Evolutionary conservation across 2,113 vertebrate genomes (phyloP).

Genomic region (Peucedramus taeniatus): DNA sequence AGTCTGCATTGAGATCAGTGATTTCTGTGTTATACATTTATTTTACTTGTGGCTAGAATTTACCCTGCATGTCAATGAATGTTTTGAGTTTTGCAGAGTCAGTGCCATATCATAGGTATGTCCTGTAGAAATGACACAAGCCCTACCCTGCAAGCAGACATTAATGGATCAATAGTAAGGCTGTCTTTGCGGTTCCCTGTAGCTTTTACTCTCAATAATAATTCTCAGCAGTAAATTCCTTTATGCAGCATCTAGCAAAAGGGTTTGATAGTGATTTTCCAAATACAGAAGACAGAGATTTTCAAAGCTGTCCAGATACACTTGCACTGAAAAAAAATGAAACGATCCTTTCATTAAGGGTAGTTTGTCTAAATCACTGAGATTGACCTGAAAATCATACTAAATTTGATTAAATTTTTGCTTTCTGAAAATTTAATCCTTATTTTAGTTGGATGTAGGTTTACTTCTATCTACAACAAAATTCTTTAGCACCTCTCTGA

Average conservation of each 20-base stretch:
- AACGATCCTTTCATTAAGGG: background rate
- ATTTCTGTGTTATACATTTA: background rate
- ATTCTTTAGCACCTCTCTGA: background rate
- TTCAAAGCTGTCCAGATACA: background rate
- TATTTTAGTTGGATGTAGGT: background rate
- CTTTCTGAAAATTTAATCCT: background rate
- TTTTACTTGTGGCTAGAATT: background rate
- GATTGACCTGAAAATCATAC: background rate
- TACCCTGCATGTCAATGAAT: background rate
- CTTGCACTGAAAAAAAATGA: background rate
- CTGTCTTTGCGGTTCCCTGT: background rate
- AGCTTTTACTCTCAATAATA: background rate
- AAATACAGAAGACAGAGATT: background rate
- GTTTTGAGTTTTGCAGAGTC: background rate
- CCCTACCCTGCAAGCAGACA: accelerated
- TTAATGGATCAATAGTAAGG: background rate
- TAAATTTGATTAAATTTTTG: background rate
- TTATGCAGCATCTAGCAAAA: background rate
- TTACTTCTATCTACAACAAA: background rate
- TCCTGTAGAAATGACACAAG: background rate
- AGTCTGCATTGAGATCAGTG: background rate
- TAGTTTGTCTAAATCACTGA: background rate
- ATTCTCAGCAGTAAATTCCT: background rate
- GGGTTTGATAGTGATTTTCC: background rate
- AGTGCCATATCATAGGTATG: background rate